These are phyloP conservation scores for Microplitis deprimator DNA, from an alignment of 2,888 invertebrate genomes.

Conservation along the genomic window DNA sequence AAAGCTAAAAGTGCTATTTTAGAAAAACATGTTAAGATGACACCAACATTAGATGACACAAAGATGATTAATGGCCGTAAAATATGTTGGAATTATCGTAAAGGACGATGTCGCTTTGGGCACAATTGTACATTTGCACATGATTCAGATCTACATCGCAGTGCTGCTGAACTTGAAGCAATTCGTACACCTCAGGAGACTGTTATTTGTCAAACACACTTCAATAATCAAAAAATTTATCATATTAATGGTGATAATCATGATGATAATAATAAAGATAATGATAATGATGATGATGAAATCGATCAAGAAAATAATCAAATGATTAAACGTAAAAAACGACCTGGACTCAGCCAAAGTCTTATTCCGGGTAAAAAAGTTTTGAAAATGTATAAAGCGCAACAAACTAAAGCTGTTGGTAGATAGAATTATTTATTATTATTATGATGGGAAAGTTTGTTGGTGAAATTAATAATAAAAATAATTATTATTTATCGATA, in stretches of 20 bases:
- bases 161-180: conserved; percentile 75
- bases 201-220: conserved; percentile 67
- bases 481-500: neutral
- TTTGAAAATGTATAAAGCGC: conserved; percentile 82
- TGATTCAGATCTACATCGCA: conserved; percentile 85
- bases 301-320: conserved; percentile 74
- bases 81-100: conserved; percentile 94
- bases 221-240: conserved; percentile 56
- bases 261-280: conserved; percentile 68
- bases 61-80: conserved; percentile 88
- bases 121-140: conserved; percentile 94
- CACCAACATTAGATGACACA: conserved; percentile 77
- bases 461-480: neutral
- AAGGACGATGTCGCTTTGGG: conserved; percentile 91
- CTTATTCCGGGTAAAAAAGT: conserved; percentile 89
- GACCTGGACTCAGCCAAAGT: conserved; percentile 84
- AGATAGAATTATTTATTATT: conserved; percentile 58
- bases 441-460: conserved; percentile 11
- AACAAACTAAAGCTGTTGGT: conserved; percentile 73
- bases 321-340: conserved; percentile 76
- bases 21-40: conserved; percentile 95
- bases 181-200: conserved; percentile 73
- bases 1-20: conserved; percentile 88
- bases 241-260: conserved; percentile 72
- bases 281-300: conserved; percentile 64